Base-by-base conservation (phyloP, 2,113 vertebrate species). In the Brachyistius frenatus region DNA sequence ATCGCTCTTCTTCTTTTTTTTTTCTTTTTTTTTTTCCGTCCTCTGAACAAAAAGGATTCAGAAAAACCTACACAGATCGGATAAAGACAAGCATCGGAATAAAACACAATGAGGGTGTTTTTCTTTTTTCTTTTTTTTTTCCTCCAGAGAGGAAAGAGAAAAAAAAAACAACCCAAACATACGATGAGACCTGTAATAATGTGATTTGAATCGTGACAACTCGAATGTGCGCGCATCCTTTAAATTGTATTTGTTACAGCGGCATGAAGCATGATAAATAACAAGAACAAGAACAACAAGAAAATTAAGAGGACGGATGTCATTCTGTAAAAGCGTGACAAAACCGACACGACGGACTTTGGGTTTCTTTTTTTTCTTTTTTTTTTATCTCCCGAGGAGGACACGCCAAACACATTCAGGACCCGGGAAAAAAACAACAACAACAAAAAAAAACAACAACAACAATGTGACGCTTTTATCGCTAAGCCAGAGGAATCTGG, bases 11-110 rank as follows among this genome's bases (percentile, higher is more conserved):
- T 83, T 89, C 83, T 89, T 77, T 61, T 74, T 23, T 23, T 73
- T 55, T 66, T 73, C 74, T 54, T 23, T 23, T 68, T 75, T 83
- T 89, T 84, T 89, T 77, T 61, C 76, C 23, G 23, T 73, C 56
- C 69, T 73, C 74, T 54, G 88, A 94, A 94, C 93, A 94, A 95
- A 94, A 95, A 93, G 91, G 87, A 91, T 81, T 84, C 69, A 81
- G 88, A 77, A 90, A 94, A 94, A 93, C 93, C 94, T 93, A 90
- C 94, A 92, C 92, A 92, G 94, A 94, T 95, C 86, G 90, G 91
- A 94, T 92, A 84, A 91, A 93, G 93, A 94, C 93, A 93, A 93
- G 92, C 91, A 80, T 79, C 76, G 58, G 70, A 91, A 93, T 66
- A 86, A 86, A 82, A 90, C 75, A 91, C 89, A 92, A 93, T 86